Conservation (phyloP, 2,113 vertebrate species). For the Zosterops hypoxanthus region DNA sequence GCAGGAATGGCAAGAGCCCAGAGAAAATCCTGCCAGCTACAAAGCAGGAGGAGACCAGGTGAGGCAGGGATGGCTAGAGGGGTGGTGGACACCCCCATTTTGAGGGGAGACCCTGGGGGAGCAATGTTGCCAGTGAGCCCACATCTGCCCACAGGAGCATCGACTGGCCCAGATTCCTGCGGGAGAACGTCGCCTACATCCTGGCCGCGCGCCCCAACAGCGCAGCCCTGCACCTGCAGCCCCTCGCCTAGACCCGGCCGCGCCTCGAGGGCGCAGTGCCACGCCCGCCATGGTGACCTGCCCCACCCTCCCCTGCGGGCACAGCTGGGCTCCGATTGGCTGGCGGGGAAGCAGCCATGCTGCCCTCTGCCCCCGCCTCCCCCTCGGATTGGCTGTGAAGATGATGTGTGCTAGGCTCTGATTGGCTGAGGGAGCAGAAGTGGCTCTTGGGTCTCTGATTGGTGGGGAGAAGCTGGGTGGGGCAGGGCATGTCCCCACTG, state of each 20-base stretch:
- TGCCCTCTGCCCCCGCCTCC: background rate
- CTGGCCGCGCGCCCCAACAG: constrained; percentile 93
- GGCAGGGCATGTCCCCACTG: background rate
- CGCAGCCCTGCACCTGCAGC: constrained; percentile 87
- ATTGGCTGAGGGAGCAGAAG: background rate
- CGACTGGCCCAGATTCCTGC: constrained; percentile 87
- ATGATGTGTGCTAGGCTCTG: accelerated
- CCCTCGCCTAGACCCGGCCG: constrained; percentile 74
- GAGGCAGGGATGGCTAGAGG: background rate
- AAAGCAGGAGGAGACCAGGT: constrained; percentile 84
- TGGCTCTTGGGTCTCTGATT: background rate
- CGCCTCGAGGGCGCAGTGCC: background rate
- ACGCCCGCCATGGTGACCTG: background rate
- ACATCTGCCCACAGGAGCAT: constrained; percentile 67
- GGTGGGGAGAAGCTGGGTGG: background rate
- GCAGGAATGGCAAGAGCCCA: constrained; percentile 79
- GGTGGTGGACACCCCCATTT: accelerated
- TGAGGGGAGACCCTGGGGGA: accelerated
- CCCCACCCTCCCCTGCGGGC: background rate
- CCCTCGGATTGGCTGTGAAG: background rate
- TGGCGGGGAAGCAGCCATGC: accelerated
- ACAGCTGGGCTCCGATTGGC: background rate
- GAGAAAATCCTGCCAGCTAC: constrained; percentile 66
- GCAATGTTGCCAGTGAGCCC: accelerated
- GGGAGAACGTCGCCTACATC: constrained; percentile 87